Evolutionary conservation across 1,140 invertebrate species (phyloP), one percentile per base, ranked within the genome.

Genomic region (Drosophila arawakana): DNA sequence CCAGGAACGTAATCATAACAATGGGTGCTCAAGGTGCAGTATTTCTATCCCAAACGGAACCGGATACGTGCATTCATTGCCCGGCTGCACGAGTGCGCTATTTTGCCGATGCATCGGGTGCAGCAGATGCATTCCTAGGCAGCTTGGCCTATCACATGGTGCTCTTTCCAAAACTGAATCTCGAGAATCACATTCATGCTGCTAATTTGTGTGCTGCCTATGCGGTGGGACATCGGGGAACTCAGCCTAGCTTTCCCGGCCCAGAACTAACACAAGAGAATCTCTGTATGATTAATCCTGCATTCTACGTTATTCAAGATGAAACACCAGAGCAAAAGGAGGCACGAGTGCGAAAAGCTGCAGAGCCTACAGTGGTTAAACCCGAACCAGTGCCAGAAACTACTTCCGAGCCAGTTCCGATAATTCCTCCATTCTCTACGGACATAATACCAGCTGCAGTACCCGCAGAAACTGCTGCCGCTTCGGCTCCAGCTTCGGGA

Each of bases 81-180:
- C 80, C 93, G 10, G 94, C 95, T 60, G 92, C 94, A 21, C 92
- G 93, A 91, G 95, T 97, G 10, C 58, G 67, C 2, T 93, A 93
- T 50, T 94, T 97, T 73, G 94, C 98, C 0, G 98, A 99, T 92
- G 96, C 96, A 25, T 97, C 97, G 3, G 97, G 97, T 18, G 98
- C 97, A 59, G 97, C 97, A 8, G 98, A 99, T 93, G 96, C 97
- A 25, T 99, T 99, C 93, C 93, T 98, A 60, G 98, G 98, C 39
- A 95, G 96, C 10, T 92, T 99, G 59, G 97, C 96, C 4, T 97
- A 95, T 83, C 96, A 95, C 81, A 91, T 97, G 37, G 94, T 96
- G 0, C 93, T 93, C 52, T 91, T 95, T 77, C 93, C 94, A 5
- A 71, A 94, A 13, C 78, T 96, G 21, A 72, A 94, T 11, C 92